Conservation (phyloP, 2,888 invertebrate genomes). For the Cistogaster globosa region DNA sequence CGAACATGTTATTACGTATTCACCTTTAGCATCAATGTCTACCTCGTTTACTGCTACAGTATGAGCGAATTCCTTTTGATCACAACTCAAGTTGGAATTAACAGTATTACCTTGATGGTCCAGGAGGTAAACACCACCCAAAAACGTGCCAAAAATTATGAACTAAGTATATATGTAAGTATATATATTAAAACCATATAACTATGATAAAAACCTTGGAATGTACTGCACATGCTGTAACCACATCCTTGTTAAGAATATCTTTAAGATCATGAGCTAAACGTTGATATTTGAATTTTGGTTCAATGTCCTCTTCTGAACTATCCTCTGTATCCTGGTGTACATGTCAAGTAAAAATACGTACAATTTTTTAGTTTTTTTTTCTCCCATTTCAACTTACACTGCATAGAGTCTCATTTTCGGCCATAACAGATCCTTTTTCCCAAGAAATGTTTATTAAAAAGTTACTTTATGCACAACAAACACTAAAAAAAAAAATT, state of each 20-base stretch:
- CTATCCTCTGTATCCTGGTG: constrained; percentile 78
- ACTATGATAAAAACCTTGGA: constrained; percentile 86
- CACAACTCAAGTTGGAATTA: constrained; percentile 83
- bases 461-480: neutral
- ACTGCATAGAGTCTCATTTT: constrained; percentile 50
- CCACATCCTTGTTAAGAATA: constrained; percentile 92
- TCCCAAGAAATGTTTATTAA: neutral
- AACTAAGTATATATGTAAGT: constrained; percentile 85
- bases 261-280: constrained; percentile 93
- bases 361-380: neutral
- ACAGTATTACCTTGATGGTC: constrained; percentile 95
- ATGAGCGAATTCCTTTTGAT: constrained; percentile 87
- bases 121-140: constrained; percentile 94
- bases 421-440: constrained; percentile 45
- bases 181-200: neutral
- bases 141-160: constrained; percentile 95
- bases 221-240: constrained; percentile 96
- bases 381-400: constrained; percentile 38
- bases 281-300: constrained; percentile 95
- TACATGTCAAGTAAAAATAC: neutral
- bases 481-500: neutral
- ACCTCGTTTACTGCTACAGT: constrained; percentile 97
- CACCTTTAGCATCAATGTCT: constrained; percentile 96
- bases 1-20: constrained; percentile 95
- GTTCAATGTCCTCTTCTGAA: constrained; percentile 87